Percentiles rank a stretch among this genome's conserved stretches.
phyloP scores from a whole-genome alignment of 2,113 vertebrate species.

The Emydocephalus ijimae region DNA sequence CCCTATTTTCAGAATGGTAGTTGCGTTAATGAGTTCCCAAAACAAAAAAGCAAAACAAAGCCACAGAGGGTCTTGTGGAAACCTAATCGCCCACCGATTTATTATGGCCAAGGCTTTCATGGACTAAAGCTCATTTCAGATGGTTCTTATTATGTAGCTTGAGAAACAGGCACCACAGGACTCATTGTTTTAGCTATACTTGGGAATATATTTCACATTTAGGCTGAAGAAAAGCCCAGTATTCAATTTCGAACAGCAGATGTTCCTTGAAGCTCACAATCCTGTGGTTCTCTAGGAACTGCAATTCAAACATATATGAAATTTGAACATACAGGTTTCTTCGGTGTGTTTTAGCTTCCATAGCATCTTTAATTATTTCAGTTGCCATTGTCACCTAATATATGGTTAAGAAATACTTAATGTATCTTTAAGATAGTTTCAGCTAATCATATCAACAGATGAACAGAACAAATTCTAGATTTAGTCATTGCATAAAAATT shows the following conservation, averaged over 20 bases:
- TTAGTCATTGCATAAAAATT: neutral
- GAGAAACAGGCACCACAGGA: neutral
- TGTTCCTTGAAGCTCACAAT: neutral
- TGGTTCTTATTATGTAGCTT: neutral
- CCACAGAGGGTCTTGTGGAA: neutral
- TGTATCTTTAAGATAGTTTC: neutral
- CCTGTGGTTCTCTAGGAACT: neutral
- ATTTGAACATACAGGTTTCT: neutral
- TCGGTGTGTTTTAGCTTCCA: neutral
- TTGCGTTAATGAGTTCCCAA: neutral
- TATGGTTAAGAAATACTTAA: neutral
- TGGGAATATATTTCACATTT: neutral
- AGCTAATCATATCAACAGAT: neutral
- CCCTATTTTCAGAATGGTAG: neutral
- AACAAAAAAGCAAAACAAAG: neutral
- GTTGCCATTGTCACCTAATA: neutral
- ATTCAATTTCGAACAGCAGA: neutral
- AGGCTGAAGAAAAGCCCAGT: neutral
- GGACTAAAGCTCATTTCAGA: neutral
- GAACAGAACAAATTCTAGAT: neutral
- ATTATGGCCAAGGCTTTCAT: neutral
- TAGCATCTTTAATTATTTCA: neutral
- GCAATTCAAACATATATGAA: neutral
- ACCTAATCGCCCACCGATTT: neutral
- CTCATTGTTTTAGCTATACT: neutral